These are phyloP conservation scores for Hippocampus comes DNA, from an alignment of 2,113 vertebrate genomes.

Conservation along the genomic window DNA sequence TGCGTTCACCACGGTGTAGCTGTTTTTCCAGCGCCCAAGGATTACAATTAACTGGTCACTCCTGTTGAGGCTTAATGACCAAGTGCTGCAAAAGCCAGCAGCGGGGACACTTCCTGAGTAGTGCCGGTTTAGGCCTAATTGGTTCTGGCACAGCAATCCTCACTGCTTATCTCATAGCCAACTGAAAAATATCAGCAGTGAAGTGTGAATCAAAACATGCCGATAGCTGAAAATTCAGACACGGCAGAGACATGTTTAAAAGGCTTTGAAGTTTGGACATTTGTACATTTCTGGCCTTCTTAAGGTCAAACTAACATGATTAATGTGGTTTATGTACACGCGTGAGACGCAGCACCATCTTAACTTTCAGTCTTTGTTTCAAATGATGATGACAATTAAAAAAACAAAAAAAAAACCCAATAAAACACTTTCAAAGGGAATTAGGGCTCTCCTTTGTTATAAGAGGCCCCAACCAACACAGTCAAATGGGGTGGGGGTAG, in stretches of 20 bases:
- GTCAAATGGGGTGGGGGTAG: slow-evolving; percentile 44
- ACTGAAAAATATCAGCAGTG: slow-evolving; percentile 54
- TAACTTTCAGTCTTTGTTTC: not conserved
- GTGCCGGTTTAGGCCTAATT: slow-evolving; percentile 56
- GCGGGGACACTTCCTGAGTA: slow-evolving; percentile 63
- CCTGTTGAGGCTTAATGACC: slow-evolving; percentile 67
- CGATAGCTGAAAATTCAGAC: slow-evolving; percentile 47
- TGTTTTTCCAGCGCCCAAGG: slow-evolving; percentile 67
- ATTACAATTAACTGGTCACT: slow-evolving; percentile 68
- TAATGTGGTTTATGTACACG: not conserved
- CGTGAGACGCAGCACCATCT: not conserved
- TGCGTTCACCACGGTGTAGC: slow-evolving; percentile 55
- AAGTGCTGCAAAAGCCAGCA: slow-evolving; percentile 57
- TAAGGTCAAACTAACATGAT: slow-evolving; percentile 7
- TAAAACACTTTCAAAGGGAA: slow-evolving; percentile 29
- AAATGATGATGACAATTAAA: not conserved
- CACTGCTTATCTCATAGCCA: slow-evolving; percentile 60
- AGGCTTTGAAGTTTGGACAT: slow-evolving; percentile 1
- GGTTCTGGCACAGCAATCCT: slow-evolving; percentile 61
- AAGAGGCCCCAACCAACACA: slow-evolving; percentile 51
- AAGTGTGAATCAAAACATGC: slow-evolving; percentile 58
- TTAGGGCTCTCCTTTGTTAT: slow-evolving; percentile 34
- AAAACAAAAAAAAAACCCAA: not conserved
- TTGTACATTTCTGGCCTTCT: not conserved
- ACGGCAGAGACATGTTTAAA: slow-evolving; percentile 8